phyloP scores from a whole-genome alignment of 2,113 vertebrate species.

The Dipodomys spectabilis region DNA sequence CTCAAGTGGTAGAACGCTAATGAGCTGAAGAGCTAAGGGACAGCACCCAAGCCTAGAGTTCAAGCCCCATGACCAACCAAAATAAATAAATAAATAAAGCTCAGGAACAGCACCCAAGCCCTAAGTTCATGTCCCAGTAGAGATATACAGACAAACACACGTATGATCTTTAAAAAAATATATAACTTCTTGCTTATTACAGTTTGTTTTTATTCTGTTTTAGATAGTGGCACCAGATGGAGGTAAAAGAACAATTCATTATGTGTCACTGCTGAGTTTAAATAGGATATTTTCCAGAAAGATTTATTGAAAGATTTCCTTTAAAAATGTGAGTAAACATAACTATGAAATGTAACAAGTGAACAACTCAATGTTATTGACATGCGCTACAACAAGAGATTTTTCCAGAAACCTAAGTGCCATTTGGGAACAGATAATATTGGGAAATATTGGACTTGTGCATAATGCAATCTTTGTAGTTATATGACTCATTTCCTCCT shows the following conservation, averaged over 20 bases:
- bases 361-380: conserved; percentile 25
- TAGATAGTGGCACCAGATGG: conserved; percentile 1
- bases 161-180: too few species aligned
- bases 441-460: conserved; percentile 36
- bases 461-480: conserved; percentile 9
- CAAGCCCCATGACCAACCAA: too few species aligned
- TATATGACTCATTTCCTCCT: background rate
- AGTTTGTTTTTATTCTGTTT: conserved; percentile 63
- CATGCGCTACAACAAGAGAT: conserved; percentile 14
- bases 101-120: too few species aligned
- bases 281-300: conserved; percentile 39
- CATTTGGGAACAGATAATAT: background rate
- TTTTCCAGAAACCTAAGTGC: conserved; percentile 33
- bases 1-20: too few species aligned
- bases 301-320: conserved; percentile 50
- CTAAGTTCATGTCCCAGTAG: too few species aligned
- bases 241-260: conserved; percentile 12
- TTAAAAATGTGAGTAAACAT: conserved; percentile 53
- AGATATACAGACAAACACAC: too few species aligned
- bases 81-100: too few species aligned
- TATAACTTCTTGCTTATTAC: conserved; percentile 43
- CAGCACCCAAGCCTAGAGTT: too few species aligned
- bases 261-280: conserved; percentile 44
- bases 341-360: conserved; percentile 3
- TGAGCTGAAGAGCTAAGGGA: too few species aligned